phyloP scores from a whole-genome alignment of 2,113 vertebrate genomes.

The Ochotona princeps region DNA sequence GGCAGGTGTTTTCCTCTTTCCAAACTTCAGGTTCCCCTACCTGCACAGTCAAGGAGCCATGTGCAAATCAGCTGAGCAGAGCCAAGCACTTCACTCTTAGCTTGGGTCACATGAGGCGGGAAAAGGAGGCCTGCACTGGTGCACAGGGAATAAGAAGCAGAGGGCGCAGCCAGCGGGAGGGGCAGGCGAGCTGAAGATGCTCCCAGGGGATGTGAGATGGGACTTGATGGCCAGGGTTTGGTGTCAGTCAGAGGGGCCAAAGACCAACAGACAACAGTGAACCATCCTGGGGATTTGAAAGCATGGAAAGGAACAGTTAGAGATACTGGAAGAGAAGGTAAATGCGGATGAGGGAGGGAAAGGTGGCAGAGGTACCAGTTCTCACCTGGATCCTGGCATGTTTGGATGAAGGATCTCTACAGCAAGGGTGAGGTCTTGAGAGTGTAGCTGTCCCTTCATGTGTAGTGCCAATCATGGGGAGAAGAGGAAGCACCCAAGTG shows the following conservation, averaged over 20 bases:
- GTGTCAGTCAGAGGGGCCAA: neutral
- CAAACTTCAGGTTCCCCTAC: neutral
- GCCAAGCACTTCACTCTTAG: neutral
- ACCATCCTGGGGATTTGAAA: neutral
- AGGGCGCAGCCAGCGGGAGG: neutral
- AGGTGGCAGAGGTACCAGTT: neutral
- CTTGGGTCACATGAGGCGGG: neutral
- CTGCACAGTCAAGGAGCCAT: neutral
- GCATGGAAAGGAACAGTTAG: neutral
- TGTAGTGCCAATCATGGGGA: neutral
- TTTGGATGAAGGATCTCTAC: neutral
- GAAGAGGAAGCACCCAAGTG: neutral
- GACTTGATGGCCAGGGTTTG: neutral
- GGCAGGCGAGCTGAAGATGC: neutral
- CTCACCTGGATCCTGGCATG: neutral
- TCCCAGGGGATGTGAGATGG: neutral
- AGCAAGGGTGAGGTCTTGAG: neutral
- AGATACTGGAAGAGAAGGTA: neutral
- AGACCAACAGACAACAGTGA: neutral
- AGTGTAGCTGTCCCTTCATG: neutral
- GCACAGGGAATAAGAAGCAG: neutral
- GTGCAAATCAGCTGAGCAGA: neutral
- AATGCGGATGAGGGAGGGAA: neutral
- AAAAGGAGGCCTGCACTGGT: neutral
- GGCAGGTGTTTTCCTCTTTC: constrained; percentile 5